Evolutionary conservation across 2,113 vertebrate genomes (phyloP).

Genomic region (Dromaius novaehollandiae): DNA sequence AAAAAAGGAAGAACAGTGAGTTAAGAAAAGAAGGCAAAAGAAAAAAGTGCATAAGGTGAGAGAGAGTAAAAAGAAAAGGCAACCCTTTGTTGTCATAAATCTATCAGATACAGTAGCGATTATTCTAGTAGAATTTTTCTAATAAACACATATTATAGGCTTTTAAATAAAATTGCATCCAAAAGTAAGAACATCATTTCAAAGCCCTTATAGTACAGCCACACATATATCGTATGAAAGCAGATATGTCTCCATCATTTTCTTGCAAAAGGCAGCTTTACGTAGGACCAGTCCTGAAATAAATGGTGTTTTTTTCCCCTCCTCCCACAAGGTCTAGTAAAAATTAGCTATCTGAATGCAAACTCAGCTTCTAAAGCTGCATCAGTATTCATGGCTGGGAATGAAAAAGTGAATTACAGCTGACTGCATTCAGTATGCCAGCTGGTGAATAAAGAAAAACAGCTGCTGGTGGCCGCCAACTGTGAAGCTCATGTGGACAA

Average conservation of each 20-base stretch:
- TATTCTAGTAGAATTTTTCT: not conserved
- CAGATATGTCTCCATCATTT: not conserved
- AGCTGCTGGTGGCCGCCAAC: constrained; percentile 27
- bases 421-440: constrained; percentile 14
- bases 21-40: constrained; percentile 4
- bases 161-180: not conserved
- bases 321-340: not conserved
- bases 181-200: not conserved
- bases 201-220: not conserved
- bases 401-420: constrained; percentile 8
- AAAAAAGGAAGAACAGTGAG: not conserved
- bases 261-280: not conserved
- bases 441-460: constrained; percentile 37
- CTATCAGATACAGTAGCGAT: not conserved
- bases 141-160: not conserved
- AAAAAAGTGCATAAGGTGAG: not conserved
- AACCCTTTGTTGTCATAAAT: not conserved
- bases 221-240: not conserved
- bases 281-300: not conserved
- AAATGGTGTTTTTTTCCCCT: not conserved
- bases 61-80: not conserved
- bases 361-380: not conserved
- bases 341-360: not conserved
- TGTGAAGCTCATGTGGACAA: constrained; percentile 23
- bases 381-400: constrained; percentile 3